These are phyloP conservation scores for Serinus canaria DNA, from an alignment of 2,113 vertebrate genomes.

Conservation along the genomic window DNA sequence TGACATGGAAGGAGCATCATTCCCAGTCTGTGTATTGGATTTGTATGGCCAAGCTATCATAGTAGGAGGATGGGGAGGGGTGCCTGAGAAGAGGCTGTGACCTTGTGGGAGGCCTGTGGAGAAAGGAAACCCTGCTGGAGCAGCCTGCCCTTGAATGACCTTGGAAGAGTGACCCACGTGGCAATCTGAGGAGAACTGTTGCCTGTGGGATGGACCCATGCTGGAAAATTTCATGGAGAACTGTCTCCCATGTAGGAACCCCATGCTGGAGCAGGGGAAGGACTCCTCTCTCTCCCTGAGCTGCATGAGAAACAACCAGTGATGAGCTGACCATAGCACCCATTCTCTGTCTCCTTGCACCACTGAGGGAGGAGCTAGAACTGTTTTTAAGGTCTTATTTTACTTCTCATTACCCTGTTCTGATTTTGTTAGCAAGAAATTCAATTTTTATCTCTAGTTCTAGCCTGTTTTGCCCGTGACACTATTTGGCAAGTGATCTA, in stretches of 20 bases:
- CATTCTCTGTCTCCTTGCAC: background rate
- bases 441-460: background rate
- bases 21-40: background rate
- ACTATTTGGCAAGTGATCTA: background rate
- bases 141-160: background rate
- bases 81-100: background rate
- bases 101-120: background rate
- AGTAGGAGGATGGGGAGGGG: background rate
- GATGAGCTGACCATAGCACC: background rate
- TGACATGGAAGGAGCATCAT: background rate
- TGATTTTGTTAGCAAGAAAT: background rate
- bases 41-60: background rate
- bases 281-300: background rate
- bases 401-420: background rate
- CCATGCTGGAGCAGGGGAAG: background rate
- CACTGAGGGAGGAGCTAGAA: background rate
- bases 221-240: background rate
- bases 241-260: background rate
- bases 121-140: background rate
- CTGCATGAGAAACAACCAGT: background rate
- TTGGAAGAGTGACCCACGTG: background rate
- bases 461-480: background rate
- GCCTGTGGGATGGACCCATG: background rate
- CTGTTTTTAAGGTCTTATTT: background rate
- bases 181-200: background rate